These are phyloP conservation scores for Budorcas taxicolor DNA, from an alignment of 2,113 vertebrate genomes.

Conservation along the genomic window DNA sequence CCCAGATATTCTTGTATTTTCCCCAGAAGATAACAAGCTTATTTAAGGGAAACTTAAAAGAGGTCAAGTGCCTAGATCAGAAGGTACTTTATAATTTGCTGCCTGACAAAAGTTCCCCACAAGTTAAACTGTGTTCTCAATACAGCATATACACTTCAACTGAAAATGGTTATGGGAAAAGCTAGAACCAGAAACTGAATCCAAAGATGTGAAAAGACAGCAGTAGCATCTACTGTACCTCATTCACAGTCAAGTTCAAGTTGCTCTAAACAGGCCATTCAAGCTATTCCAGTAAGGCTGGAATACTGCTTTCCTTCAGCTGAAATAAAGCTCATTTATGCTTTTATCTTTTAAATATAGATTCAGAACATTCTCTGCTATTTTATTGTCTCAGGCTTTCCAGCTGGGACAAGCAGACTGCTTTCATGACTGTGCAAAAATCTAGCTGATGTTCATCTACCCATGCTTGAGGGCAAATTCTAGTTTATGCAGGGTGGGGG, in stretches of 20 bases:
- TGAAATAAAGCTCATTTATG: neutral
- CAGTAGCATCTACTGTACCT: neutral
- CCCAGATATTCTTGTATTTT: neutral
- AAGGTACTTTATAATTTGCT: neutral
- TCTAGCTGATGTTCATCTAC: neutral
- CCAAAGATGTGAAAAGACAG: neutral
- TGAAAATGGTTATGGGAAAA: neutral
- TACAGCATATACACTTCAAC: neutral
- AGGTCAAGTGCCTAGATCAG: neutral
- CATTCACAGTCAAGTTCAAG: neutral
- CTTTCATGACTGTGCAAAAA: neutral
- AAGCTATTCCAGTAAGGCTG: neutral
- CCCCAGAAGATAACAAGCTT: neutral
- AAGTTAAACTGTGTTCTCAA: neutral
- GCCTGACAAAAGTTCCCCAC: neutral
- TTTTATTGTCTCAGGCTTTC: neutral
- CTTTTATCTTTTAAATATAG: neutral
- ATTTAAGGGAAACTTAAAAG: neutral
- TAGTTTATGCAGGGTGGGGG: neutral
- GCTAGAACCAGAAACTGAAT: neutral
- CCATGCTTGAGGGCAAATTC: neutral
- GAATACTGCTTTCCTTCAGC: neutral
- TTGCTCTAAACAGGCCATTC: neutral
- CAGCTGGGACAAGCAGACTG: neutral
- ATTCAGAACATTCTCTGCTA: neutral